Percentiles rank a stretch among this genome's conserved stretches.
phyloP scores from a whole-genome alignment of 2,888 invertebrate species.

The Thymelicus lineola region DNA sequence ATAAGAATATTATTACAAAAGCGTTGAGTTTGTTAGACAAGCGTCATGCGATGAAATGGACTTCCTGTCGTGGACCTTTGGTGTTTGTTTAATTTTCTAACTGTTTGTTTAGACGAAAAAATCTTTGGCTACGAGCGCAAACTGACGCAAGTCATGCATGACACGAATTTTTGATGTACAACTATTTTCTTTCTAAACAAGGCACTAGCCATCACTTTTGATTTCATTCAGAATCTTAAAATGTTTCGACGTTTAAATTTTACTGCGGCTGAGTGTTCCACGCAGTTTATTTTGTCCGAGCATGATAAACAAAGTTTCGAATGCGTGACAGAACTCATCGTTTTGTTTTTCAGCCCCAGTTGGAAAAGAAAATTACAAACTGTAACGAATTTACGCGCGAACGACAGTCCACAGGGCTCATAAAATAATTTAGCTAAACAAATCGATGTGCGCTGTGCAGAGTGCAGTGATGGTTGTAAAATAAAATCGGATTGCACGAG shows the following conservation, averaged over 20 bases:
- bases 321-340: slow-evolving; percentile 21
- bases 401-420: slow-evolving; percentile 54
- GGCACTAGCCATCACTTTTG: slow-evolving; percentile 50
- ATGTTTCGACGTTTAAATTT: slow-evolving; percentile 24
- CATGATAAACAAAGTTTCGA: slow-evolving; percentile 32
- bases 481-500: slow-evolving; percentile 69
- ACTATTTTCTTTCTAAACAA: slow-evolving; percentile 51
- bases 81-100: slow-evolving; percentile 71
- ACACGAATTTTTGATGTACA: slow-evolving; percentile 49
- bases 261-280: slow-evolving; percentile 19
- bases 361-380: slow-evolving; percentile 27
- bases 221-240: slow-evolving; percentile 45
- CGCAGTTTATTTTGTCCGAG: slow-evolving; percentile 33
- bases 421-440: slow-evolving; percentile 71
- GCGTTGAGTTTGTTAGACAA: slow-evolving; percentile 31
- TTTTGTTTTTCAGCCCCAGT: slow-evolving; percentile 31
- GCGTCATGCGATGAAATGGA: slow-evolving; percentile 59
- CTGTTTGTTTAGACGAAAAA: slow-evolving; percentile 63
- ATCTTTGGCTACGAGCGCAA: slow-evolving; percentile 60
- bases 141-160: slow-evolving; percentile 71
- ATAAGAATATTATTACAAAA: slow-evolving; percentile 29
- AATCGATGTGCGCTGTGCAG: slow-evolving; percentile 63
- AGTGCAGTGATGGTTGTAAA: slow-evolving; percentile 66
- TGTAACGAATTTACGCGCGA: slow-evolving; percentile 45
- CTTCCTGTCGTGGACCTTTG: slow-evolving; percentile 54